Conservation (phyloP, 1,140 invertebrate genomes). For the Megalonaias nervosa region DNA sequence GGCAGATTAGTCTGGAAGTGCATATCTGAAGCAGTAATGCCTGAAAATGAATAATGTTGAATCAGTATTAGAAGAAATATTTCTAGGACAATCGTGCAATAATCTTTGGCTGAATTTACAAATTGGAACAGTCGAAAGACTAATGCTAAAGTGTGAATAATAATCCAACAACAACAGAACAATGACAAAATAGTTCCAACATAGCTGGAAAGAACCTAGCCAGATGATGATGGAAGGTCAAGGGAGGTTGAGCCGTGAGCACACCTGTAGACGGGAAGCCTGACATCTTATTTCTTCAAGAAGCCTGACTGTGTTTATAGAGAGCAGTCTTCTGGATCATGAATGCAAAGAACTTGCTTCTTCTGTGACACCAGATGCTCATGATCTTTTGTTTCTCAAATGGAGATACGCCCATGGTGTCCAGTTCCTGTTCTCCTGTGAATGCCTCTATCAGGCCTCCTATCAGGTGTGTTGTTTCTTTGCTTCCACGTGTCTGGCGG, state of each 20-base stretch:
- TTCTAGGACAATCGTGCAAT: too few relatives aligned
- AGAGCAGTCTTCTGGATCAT: not conserved
- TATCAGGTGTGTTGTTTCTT: slow-evolving; percentile 32
- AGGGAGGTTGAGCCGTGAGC: slow-evolving; percentile 20
- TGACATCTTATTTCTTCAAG: slow-evolving; percentile 31
- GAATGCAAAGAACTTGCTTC: too few relatives aligned
- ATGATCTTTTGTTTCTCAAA: slow-evolving; percentile 19
- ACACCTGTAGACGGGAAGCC: slow-evolving; percentile 25
- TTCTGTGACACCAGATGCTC: slow-evolving; percentile 20
- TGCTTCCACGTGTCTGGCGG: slow-evolving; percentile 36
- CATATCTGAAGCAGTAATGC: slow-evolving; percentile 36
- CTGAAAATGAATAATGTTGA: not conserved
- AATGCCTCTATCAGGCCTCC: slow-evolving; percentile 21
- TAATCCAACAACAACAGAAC: too few relatives aligned
- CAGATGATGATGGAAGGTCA: slow-evolving; percentile 31
- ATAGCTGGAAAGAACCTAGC: slow-evolving; percentile 29
- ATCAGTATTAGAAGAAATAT: too few relatives aligned
- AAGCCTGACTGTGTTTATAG: slow-evolving; percentile 40
- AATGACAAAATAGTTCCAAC: not conserved
- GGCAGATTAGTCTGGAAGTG: slow-evolving; percentile 47
- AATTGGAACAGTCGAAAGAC: not conserved
- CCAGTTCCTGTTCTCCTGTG: slow-evolving; percentile 26
- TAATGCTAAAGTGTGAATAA: not conserved
- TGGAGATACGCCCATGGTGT: slow-evolving; percentile 38
- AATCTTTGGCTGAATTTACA: too few relatives aligned